These are phyloP conservation scores for Zosterops lateralis DNA, from an alignment of 2,113 vertebrate genomes.

Conservation along the genomic window DNA sequence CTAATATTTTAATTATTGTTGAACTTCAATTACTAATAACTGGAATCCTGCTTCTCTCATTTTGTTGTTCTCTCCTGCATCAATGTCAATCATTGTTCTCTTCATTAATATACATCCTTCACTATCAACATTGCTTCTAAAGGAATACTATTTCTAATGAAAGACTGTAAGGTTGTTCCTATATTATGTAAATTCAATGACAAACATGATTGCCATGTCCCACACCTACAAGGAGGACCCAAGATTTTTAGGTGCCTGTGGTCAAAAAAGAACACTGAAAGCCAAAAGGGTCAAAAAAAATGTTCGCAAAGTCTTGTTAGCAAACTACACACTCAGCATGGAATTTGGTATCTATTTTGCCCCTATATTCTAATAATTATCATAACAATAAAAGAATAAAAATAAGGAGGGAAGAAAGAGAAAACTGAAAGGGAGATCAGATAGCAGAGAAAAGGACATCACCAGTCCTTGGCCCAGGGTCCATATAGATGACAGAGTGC, in stretches of 20 bases:
- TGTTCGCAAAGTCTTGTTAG: background rate
- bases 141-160: background rate
- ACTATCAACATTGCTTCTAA: background rate
- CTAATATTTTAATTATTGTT: background rate
- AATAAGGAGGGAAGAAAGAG: background rate
- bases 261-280: accelerated
- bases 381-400: background rate
- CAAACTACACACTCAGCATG: accelerated
- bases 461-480: too few species aligned
- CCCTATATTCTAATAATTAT: background rate
- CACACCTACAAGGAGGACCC: background rate
- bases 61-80: background rate
- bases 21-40: background rate
- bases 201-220: accelerated
- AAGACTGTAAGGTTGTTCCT: background rate
- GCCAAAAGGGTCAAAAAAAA: background rate
- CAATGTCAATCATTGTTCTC: background rate
- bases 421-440: background rate
- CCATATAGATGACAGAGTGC: too few species aligned
- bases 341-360: background rate
- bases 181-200: background rate
- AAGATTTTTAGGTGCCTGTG: background rate
- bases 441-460: background rate
- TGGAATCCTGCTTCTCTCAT: background rate
- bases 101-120: background rate